Evolutionary conservation across 2,888 invertebrate species (phyloP).

Genomic region (Caradrina kadenii): DNA sequence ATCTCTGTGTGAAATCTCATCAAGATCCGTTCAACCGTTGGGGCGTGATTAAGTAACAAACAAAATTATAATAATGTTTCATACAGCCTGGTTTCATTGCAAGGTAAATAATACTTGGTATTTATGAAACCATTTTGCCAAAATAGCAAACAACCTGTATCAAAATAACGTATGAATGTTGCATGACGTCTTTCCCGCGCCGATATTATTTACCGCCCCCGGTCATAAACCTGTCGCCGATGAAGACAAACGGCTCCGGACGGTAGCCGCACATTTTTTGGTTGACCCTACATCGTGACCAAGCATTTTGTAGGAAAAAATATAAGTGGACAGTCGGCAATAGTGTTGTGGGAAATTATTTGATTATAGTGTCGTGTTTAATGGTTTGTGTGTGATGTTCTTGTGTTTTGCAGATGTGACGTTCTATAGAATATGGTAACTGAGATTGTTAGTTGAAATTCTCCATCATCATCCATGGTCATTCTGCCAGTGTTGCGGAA

Average conservation of each 20-base stretch:
- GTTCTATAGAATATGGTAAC: background rate
- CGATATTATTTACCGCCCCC: constrained; percentile 88
- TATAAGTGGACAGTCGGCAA: constrained; percentile 39
- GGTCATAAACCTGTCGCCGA: constrained; percentile 87
- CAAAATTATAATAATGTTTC: background rate
- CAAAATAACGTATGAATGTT: constrained; percentile 84
- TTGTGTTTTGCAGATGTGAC: background rate
- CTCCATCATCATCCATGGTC: too few relatives aligned
- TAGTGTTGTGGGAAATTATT: constrained; percentile 22
- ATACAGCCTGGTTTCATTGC: too few relatives aligned
- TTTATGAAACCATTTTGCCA: too few relatives aligned
- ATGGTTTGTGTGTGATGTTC: background rate
- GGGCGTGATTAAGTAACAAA: too few relatives aligned
- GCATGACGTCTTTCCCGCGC: constrained; percentile 84
- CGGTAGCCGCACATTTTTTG: constrained; percentile 80
- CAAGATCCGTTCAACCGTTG: too few relatives aligned
- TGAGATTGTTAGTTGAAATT: too few relatives aligned
- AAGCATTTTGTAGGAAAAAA: constrained; percentile 49
- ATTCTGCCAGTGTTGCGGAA: too few relatives aligned
- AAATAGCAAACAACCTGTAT: constrained; percentile 70
- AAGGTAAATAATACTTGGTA: too few relatives aligned
- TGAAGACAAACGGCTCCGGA: constrained; percentile 85
- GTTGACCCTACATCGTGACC: constrained; percentile 79
- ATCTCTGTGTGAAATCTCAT: too few relatives aligned
- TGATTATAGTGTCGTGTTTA: constrained; percentile 10